Evolutionary conservation across 2,113 vertebrate species (phyloP).

Genomic region (Pionites leucogaster): DNA sequence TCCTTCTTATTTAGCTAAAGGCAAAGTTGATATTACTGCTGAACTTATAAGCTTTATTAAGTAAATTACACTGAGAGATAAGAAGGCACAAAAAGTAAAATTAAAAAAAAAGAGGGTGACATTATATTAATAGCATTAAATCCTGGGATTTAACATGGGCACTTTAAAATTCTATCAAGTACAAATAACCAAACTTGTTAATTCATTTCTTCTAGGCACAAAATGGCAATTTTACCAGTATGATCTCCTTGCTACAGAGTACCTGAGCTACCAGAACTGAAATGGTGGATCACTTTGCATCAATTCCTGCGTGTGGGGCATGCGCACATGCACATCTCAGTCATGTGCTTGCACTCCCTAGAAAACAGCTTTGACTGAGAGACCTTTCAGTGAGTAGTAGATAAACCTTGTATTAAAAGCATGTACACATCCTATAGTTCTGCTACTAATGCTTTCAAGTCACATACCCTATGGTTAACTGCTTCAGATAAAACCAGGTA

Average conservation of each 20-base stretch:
- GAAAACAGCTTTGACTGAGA: not conserved
- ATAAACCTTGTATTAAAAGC: not conserved
- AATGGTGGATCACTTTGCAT: not conserved
- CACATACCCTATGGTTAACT: not conserved
- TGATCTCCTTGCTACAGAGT: not conserved
- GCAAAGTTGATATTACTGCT: not conserved
- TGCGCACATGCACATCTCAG: not conserved
- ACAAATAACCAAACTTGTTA: constrained; percentile 1
- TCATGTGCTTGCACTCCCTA: not conserved
- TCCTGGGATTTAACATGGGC: not conserved
- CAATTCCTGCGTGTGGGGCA: not conserved
- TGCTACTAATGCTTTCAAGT: not conserved
- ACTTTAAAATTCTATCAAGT: constrained; percentile 24
- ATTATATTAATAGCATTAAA: constrained; percentile 29
- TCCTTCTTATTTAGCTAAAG: constrained; percentile 15
- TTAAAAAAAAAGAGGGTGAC: not conserved
- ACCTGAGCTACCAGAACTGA: not conserved
- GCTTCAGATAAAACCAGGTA: not conserved
- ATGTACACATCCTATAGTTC: not conserved
- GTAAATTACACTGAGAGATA: constrained; percentile 37
- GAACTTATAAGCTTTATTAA: constrained; percentile 2
- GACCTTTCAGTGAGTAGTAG: not conserved
- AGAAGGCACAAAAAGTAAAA: not conserved
- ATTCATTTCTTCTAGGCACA: not conserved
- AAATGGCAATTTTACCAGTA: not conserved